phyloP scores from a whole-genome alignment of 2,113 vertebrate species.

The Oceanodroma tethys region DNA sequence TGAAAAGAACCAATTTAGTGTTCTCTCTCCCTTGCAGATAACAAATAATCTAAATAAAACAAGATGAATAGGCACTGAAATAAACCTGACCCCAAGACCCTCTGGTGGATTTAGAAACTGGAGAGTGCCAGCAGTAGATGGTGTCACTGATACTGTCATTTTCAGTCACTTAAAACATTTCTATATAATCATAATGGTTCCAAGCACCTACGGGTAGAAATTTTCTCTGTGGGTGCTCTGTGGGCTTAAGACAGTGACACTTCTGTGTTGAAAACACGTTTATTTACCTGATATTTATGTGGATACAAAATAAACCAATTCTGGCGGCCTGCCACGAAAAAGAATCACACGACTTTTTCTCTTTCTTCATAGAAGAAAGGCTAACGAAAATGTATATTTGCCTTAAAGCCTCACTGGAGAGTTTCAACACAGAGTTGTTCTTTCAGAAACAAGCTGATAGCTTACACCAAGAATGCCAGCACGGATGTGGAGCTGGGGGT shows the following conservation, averaged over 20 bases:
- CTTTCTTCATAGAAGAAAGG: background rate
- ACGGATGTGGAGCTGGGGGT: accelerated
- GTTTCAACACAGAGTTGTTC: background rate
- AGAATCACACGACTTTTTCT: background rate
- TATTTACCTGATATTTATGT: background rate
- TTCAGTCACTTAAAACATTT: background rate
- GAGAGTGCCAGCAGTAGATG: background rate
- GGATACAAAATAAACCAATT: background rate
- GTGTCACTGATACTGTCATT: background rate
- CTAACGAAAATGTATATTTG: background rate
- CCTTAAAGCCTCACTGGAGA: background rate
- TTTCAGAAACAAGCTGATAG: background rate
- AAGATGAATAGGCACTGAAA: background rate
- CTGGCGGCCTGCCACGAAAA: background rate
- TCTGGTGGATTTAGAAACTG: background rate
- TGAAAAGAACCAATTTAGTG: background rate
- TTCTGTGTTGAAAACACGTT: background rate
- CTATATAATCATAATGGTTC: background rate
- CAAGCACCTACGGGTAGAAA: background rate
- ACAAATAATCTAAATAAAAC: background rate
- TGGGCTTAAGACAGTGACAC: background rate
- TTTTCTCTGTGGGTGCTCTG: background rate
- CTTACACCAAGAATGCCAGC: background rate
- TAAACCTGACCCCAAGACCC: background rate
- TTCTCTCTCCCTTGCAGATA: background rate